These are phyloP conservation scores for Sclerodermus sp. DNA, from an alignment of 2,888 invertebrate genomes.

Conservation along the genomic window DNA sequence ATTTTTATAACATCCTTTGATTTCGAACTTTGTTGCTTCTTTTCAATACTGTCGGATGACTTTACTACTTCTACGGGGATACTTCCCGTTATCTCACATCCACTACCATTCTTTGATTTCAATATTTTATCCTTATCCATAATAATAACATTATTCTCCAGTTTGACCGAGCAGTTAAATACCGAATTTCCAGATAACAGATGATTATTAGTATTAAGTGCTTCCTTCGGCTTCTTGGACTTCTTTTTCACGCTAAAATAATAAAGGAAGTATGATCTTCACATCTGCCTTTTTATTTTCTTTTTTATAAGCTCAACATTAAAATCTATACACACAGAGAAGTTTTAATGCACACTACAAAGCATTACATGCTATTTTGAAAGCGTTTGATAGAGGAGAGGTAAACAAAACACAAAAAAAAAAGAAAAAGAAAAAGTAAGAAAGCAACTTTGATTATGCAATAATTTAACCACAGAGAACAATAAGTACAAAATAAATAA, in stretches of 20 bases:
- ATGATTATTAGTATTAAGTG: constrained; percentile 16
- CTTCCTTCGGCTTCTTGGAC: constrained; percentile 42
- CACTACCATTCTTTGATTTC: constrained; percentile 17
- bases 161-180: constrained; percentile 20
- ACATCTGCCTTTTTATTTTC: not conserved
- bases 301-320: too few relatives aligned
- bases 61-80: constrained; percentile 24
- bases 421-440: too few relatives aligned
- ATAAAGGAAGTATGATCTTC: constrained; percentile 3
- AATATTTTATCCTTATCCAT: not conserved
- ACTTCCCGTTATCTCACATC: not conserved
- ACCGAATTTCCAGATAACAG: constrained; percentile 15
- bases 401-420: too few relatives aligned
- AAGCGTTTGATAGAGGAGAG: too few relatives aligned
- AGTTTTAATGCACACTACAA: too few relatives aligned
- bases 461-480: too few relatives aligned
- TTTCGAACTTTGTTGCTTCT: constrained; percentile 21
- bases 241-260: constrained; percentile 50
- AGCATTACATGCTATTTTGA: too few relatives aligned
- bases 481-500: too few relatives aligned
- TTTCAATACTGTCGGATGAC: not conserved
- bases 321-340: too few relatives aligned
- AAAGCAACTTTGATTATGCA: too few relatives aligned
- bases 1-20: constrained; percentile 23
- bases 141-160: constrained; percentile 24